Base-by-base conservation (phyloP, 2,888 invertebrate species). In the Caenorhabditis sp. region DNA sequence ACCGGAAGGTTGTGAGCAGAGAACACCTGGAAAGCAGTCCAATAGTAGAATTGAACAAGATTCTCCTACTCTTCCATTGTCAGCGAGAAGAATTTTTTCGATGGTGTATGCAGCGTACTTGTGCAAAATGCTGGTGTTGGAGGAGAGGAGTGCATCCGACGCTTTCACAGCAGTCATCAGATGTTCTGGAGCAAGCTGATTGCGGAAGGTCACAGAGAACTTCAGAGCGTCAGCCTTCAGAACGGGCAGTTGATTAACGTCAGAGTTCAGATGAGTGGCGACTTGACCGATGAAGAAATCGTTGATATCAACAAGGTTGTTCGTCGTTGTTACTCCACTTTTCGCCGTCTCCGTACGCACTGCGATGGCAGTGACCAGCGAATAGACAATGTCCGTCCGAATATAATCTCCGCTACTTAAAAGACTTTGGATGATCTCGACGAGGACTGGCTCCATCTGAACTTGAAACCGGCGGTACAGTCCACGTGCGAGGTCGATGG, bases 141-240 rank as follows among this genome's bases (percentile, higher is more conserved):
- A 70, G 1, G 45, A 46, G n/a, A 82, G 71, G 0, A 81, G 72
- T 6, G 56, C 58, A 46, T 78, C 71, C 0, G 70, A 52, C 0
- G 74, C 74, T 15, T 68, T 66, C 20, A 98, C 90, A 17, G 93
- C 92, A 2, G 92, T 92, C 45, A 93, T 89, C 39, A 97, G 91
- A 11, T 94, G 91, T 79, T 95, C 94, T 52, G 92, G 92, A 0
- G 95, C 94, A 77, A 99, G 91, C 84, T 97, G 92, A 68, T 94
- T 94, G 71, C 99, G 92, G 91, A 99, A 99, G 6, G 95, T 95
- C 93, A 98, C 96, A 9, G 98, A 90, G 89, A 63, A 99, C 89
- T 98, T 98, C 61, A 99, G 93, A 2, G 95, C 94, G 89, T 97
- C 98, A 0, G 98, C 96, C 90, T 96, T 96, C 30, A 99, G 90